Evolutionary conservation across 1,140 invertebrate species (phyloP).

Genomic region (Prorops nasuta): DNA sequence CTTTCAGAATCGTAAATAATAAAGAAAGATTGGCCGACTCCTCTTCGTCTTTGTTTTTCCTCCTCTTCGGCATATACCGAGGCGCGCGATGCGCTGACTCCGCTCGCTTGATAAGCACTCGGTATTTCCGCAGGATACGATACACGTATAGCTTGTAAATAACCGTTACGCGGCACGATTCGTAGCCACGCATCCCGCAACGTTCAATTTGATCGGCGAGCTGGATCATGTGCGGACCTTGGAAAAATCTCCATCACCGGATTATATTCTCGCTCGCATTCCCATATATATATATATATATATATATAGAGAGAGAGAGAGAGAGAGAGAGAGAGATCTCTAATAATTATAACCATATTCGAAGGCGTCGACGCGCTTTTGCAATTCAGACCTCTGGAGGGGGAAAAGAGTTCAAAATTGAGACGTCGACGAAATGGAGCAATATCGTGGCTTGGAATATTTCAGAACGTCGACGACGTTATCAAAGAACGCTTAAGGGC

Average conservation of each 20-base stretch:
- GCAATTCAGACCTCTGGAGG: too few species aligned
- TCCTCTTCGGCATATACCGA: too few species aligned
- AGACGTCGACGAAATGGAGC: slow-evolving; percentile 13
- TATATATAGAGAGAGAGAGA: neutral
- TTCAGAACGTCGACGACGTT: slow-evolving; percentile 32
- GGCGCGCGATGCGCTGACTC: slow-evolving; percentile 22
- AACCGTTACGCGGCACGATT: slow-evolving; percentile 29
- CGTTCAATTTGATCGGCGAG: slow-evolving; percentile 22
- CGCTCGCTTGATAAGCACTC: slow-evolving; percentile 30
- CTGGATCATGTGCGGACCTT: neutral
- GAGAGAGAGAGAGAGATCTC: neutral
- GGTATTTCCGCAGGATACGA: slow-evolving; percentile 42
- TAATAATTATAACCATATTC: neutral
- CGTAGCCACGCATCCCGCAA: slow-evolving; percentile 19
- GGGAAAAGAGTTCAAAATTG: slow-evolving; percentile 30
- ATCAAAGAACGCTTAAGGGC: slow-evolving; percentile 41
- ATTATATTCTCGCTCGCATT: neutral
- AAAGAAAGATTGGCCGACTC: slow-evolving; percentile 17
- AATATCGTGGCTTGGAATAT: slow-evolving; percentile 27
- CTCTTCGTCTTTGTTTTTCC: too few species aligned
- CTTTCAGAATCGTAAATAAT: slow-evolving; percentile 1
- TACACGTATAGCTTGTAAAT: slow-evolving; percentile 25
- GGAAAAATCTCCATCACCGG: neutral
- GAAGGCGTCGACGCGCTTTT: neutral
- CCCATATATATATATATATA: too few species aligned